phyloP scores from a whole-genome alignment of 2,113 vertebrate species.

The Sebastes schlegelii region DNA sequence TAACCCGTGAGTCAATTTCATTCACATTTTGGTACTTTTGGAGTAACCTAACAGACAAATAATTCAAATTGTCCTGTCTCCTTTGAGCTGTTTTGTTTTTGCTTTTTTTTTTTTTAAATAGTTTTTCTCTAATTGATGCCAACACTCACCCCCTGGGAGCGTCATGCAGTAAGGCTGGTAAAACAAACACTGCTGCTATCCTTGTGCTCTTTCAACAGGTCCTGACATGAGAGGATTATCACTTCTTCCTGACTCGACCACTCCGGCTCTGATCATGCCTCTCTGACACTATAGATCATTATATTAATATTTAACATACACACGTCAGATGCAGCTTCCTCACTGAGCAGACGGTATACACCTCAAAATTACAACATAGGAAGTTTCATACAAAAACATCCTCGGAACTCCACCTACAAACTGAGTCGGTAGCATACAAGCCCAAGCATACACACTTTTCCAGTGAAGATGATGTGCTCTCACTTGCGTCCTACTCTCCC shows the following conservation, averaged over 20 bases:
- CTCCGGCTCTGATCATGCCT: not conserved
- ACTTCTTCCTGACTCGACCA: not conserved
- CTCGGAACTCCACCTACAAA: not conserved
- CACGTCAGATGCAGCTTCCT: not conserved
- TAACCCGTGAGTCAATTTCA: not conserved
- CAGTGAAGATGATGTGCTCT: constrained; percentile 56
- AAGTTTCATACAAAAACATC: not conserved
- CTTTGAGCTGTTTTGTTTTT: not conserved
- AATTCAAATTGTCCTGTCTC: not conserved
- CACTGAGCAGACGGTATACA: not conserved
- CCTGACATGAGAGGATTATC: no score
- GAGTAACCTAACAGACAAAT: not conserved
- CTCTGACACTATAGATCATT: not conserved
- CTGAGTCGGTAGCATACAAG: not conserved
- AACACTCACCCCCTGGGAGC: not conserved
- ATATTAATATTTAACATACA: not conserved
- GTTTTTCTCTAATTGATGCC: not conserved
- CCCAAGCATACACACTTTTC: not conserved
- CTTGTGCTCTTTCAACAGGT: no score
- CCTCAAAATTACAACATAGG: not conserved
- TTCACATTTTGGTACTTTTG: not conserved
- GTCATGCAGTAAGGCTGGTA: not conserved
- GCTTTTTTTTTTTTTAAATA: not conserved
- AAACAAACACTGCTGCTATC: not conserved
- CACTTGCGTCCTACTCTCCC: constrained; percentile 49